phyloP scores from a whole-genome alignment of 1,140 invertebrate species.

The Bombus waltoni region DNA sequence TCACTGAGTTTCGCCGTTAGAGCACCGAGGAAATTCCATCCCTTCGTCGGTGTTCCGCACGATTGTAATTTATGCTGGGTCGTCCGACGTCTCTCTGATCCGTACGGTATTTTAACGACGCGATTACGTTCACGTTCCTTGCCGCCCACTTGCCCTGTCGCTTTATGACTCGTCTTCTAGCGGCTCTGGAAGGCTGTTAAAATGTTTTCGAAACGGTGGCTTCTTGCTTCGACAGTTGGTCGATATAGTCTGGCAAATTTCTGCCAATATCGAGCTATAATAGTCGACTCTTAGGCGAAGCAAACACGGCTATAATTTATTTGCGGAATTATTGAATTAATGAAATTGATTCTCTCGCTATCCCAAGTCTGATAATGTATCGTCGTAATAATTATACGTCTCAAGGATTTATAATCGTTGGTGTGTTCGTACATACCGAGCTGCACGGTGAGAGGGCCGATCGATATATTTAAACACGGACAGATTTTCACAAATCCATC shows the following conservation, averaged over 20 bases:
- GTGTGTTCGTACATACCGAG: no score
- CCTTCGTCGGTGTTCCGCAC: not conserved
- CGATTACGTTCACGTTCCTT: constrained; percentile 2
- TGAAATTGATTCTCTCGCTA: no score
- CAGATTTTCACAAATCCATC: no score
- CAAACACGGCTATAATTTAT: no score
- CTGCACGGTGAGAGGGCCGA: no score
- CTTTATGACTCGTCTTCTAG: not conserved
- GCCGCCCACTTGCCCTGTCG: not conserved
- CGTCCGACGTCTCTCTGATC: not conserved
- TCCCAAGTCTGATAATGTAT: no score
- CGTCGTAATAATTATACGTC: no score
- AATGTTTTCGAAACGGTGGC: not conserved
- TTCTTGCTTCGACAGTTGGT: not conserved
- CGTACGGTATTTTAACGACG: constrained; percentile 19
- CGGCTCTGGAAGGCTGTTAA: not conserved
- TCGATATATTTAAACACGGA: no score
- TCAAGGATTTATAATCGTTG: no score
- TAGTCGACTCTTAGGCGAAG: no score
- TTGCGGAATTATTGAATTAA: no score
- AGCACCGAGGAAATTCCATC: not conserved
- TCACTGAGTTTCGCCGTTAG: not conserved
- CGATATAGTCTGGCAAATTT: not conserved
- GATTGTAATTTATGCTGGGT: constrained; percentile 12
- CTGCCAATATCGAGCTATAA: no score